These are phyloP conservation scores for Amphimedon queenslandica DNA, from an alignment of 37 sponge, comb jelly and placozoan species.

Conservation along the genomic window DNA sequence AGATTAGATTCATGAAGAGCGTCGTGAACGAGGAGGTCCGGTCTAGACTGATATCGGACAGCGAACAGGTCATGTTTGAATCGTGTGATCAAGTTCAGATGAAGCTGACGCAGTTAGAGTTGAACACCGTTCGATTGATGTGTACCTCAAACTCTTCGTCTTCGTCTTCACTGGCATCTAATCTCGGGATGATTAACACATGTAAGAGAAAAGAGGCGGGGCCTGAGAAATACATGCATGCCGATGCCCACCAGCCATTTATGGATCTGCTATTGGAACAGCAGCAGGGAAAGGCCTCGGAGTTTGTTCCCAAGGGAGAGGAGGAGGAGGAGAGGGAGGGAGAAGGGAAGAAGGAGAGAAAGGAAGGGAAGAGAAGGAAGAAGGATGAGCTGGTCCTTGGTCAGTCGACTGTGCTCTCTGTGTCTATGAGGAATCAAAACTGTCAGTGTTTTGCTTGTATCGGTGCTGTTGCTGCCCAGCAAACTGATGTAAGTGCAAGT, in stretches of 20 bases:
- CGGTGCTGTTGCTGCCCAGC: slow-evolving; percentile 51
- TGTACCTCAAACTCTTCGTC: not conserved
- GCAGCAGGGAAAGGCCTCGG: not conserved
- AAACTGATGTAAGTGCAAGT: slow-evolving; percentile 40
- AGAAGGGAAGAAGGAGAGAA: slow-evolving; percentile 1
- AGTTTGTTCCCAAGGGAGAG: not conserved
- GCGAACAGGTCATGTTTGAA: slow-evolving; percentile 45
- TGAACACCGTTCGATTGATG: slow-evolving; percentile 31
- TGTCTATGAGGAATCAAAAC: slow-evolving; percentile 4
- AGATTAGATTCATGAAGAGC: slow-evolving; percentile 60
- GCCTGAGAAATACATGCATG: not conserved
- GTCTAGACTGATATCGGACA: slow-evolving; percentile 25
- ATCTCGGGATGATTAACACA: not conserved
- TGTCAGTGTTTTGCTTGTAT: slow-evolving; percentile 77
- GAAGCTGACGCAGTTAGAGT: slow-evolving; percentile 63
- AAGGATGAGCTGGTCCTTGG: not conserved
- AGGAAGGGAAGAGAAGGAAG: not conserved
- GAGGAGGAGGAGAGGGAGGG: not conserved
- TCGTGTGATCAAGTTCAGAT: slow-evolving; percentile 69
- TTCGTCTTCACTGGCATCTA: not conserved
- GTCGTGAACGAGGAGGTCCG: slow-evolving; percentile 36
- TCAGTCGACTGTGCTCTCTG: not conserved
- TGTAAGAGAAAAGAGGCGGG: not conserved
- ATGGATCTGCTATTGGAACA: slow-evolving; percentile 58
- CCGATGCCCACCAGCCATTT: slow-evolving; percentile 24